phyloP scores from a whole-genome alignment of 2,113 vertebrate species.

The Scortum barcoo region DNA sequence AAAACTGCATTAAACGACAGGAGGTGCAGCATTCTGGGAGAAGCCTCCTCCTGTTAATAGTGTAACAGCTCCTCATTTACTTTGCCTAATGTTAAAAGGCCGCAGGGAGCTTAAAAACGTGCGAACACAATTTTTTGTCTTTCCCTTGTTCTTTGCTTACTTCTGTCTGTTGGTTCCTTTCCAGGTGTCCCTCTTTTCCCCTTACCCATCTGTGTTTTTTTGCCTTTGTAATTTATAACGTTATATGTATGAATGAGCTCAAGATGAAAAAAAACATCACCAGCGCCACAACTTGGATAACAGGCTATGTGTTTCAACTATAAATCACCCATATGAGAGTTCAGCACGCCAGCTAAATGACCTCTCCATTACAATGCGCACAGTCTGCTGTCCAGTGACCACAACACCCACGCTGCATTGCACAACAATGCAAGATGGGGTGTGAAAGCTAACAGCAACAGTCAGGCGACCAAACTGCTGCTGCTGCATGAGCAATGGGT shows the following conservation, averaged over 20 bases:
- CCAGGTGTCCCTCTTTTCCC: neutral
- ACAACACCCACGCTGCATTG: constrained; percentile 69
- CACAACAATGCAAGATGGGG: constrained; percentile 66
- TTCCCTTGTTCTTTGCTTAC: neutral
- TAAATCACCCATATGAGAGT: neutral
- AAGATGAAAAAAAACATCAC: neutral
- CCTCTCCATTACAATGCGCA: neutral
- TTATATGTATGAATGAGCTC: neutral
- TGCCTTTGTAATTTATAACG: too few relatives aligned
- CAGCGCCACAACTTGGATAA: neutral
- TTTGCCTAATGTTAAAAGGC: neutral
- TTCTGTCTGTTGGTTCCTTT: neutral
- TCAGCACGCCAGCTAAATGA: neutral
- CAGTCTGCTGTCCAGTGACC: constrained; percentile 40
- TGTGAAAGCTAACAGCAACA: constrained; percentile 62
- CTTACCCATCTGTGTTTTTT: neutral
- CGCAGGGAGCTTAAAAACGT: neutral
- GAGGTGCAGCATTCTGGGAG: neutral
- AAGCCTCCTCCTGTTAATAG: neutral
- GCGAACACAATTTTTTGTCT: neutral
- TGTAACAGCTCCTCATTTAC: neutral
- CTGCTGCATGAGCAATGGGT: constrained; percentile 60
- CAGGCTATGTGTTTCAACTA: neutral
- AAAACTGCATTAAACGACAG: neutral
- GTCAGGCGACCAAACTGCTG: constrained; percentile 33